These are phyloP conservation scores for Drosophila meridiana DNA, from an alignment of 2,888 invertebrate species.

Conservation along the genomic window DNA sequence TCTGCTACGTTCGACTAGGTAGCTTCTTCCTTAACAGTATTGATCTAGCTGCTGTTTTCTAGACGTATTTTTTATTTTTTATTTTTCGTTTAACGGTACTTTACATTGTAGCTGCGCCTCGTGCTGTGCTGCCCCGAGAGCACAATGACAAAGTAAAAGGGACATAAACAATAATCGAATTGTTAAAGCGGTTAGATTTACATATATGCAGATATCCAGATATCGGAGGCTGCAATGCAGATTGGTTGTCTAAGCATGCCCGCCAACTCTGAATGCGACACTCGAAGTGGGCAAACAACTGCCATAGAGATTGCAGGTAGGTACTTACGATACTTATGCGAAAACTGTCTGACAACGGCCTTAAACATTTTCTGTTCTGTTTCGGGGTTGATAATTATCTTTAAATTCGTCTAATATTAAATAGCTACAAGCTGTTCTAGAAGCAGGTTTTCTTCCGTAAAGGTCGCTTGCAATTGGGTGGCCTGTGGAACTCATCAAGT, in stretches of 20 bases:
- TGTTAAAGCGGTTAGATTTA: slow-evolving; percentile 45
- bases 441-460: slow-evolving; percentile 67
- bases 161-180: slow-evolving; percentile 42
- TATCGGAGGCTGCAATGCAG: slow-evolving; percentile 21
- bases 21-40: slow-evolving; percentile 36
- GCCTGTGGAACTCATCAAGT: slow-evolving; percentile 39
- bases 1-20: slow-evolving; percentile 47
- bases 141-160: slow-evolving; percentile 53
- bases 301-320: slow-evolving; percentile 29
- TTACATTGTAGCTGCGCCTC: slow-evolving; percentile 83
- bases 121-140: slow-evolving; percentile 52
- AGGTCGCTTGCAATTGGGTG: slow-evolving; percentile 58
- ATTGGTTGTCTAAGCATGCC: slow-evolving; percentile 28
- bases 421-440: slow-evolving; percentile 63
- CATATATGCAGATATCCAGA: slow-evolving; percentile 39
- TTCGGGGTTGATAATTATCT: slow-evolving; percentile 32
- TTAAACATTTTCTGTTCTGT: not conserved
- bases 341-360: slow-evolving; percentile 38
- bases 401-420: slow-evolving; percentile 78
- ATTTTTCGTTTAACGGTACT: slow-evolving; percentile 71
- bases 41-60: slow-evolving; percentile 56
- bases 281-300: slow-evolving; percentile 6
- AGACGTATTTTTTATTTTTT: slow-evolving; percentile 34
- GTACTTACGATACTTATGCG: slow-evolving; percentile 29
- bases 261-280: slow-evolving; percentile 14